phyloP scores from a whole-genome alignment of 2,113 vertebrate genomes.

The Oxygymnocypris stewartii region DNA sequence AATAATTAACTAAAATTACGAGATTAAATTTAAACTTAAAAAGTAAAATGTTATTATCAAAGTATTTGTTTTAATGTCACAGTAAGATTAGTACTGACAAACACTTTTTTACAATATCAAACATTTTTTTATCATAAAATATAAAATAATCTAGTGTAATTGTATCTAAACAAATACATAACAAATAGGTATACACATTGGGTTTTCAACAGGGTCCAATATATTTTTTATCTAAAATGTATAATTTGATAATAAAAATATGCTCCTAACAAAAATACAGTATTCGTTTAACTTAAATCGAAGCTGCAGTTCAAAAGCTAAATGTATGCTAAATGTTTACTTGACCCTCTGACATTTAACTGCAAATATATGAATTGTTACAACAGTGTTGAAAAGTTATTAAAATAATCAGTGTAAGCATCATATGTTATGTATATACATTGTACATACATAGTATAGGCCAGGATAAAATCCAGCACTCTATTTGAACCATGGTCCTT shows the following conservation, averaged over 20 bases:
- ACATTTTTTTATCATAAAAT: background rate
- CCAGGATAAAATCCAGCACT: background rate
- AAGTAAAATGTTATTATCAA: background rate
- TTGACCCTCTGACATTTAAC: background rate
- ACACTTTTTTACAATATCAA: no score
- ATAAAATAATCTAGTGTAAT: background rate
- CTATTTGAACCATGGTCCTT: background rate
- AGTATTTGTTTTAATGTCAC: background rate
- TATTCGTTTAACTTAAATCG: background rate
- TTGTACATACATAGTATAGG: background rate
- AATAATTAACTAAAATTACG: background rate
- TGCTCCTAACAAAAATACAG: background rate
- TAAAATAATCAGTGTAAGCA: background rate
- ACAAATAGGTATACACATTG: background rate
- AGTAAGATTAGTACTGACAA: background rate
- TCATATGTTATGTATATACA: background rate
- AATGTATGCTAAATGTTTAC: background rate
- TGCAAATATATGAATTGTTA: background rate
- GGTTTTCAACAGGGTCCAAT: background rate
- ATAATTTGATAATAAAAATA: background rate
- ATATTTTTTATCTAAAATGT: background rate
- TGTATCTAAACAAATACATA: no score
- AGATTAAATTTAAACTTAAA: background rate
- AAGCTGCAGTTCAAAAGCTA: background rate
- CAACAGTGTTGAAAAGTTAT: background rate